These are phyloP conservation scores for Delichon dasypus DNA, from an alignment of 2,797 vertebrate species.

Conservation along the genomic window DNA sequence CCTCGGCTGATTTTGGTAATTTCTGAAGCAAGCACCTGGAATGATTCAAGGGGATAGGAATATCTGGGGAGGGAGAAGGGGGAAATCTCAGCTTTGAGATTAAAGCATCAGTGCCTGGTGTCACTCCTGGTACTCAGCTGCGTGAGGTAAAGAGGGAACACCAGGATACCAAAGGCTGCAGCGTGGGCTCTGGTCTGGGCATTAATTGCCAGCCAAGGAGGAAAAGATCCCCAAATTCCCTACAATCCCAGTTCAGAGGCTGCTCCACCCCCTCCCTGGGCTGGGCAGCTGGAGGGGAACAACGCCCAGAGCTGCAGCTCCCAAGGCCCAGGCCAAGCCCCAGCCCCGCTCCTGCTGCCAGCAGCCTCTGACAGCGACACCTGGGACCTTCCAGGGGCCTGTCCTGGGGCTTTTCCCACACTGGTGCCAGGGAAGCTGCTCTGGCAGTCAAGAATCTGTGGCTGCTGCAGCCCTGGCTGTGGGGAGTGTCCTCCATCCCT, in stretches of 20 bases:
- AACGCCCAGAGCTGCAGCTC: not conserved
- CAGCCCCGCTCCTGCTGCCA: not conserved
- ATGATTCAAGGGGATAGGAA: not conserved
- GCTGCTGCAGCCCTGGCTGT: not conserved
- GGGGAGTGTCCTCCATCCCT: not conserved
- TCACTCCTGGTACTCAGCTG: not conserved
- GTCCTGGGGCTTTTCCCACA: not conserved
- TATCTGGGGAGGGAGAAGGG: not conserved
- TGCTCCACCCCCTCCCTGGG: not conserved
- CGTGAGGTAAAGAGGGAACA: not conserved
- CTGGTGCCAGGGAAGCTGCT: not conserved
- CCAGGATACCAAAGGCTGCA: not conserved
- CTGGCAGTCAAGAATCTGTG: not conserved
- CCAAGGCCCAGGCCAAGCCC: not conserved
- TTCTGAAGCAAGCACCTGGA: conserved; percentile 16
- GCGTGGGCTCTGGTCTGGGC: not conserved
- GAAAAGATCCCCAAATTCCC: not conserved
- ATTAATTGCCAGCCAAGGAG: not conserved
- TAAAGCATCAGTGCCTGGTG: not conserved
- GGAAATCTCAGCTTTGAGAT: not conserved
- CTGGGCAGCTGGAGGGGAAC: not conserved
- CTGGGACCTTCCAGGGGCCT: not conserved
- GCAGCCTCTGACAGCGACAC: rapidly evolving
- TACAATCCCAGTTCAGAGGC: not conserved
- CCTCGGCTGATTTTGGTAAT: not conserved